Conservation (phyloP, 1,140 invertebrate species). For the Meteorus sp. region DNA sequence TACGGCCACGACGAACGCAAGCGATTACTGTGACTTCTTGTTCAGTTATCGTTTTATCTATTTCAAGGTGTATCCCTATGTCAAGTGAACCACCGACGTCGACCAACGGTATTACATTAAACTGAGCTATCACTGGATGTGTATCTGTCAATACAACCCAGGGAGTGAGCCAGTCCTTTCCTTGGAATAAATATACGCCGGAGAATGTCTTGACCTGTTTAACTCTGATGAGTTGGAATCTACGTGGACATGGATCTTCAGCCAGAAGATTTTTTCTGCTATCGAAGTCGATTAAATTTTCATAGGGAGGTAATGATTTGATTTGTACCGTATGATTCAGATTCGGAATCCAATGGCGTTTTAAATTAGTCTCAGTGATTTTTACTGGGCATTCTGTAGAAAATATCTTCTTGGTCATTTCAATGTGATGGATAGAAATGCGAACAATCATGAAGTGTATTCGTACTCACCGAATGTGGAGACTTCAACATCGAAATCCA, state of each 20-base stretch:
- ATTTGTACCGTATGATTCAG: constrained; percentile 11
- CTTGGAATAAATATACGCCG: constrained; percentile 59
- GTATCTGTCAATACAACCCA: constrained; percentile 56
- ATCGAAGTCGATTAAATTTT: constrained; percentile 16
- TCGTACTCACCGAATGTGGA: constrained; percentile 47
- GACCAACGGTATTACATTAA: constrained; percentile 59
- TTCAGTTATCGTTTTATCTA: constrained; percentile 44
- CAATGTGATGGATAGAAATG: no score
- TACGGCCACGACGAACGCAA: constrained; percentile 52
- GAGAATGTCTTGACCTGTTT: constrained; percentile 60
- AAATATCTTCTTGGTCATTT: constrained; percentile 5
- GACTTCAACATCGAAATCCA: constrained; percentile 55
- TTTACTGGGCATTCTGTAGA: constrained; percentile 49
- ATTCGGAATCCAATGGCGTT: constrained; percentile 26
- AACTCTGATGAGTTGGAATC: constrained; percentile 58
- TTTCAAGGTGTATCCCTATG: constrained; percentile 54
- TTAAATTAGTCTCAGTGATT: constrained; percentile 40
- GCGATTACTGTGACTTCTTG: constrained; percentile 48
- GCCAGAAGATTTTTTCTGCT: constrained; percentile 29
- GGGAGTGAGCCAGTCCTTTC: constrained; percentile 58
- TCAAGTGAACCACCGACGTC: constrained; percentile 63
- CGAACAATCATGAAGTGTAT: constrained; percentile 10
- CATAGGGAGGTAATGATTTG: constrained; percentile 1
- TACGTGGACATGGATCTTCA: constrained; percentile 51
- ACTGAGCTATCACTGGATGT: constrained; percentile 55